Evolutionary conservation across 2,797 vertebrate genomes (phyloP).

Genomic region (Smutsia gigantea): DNA sequence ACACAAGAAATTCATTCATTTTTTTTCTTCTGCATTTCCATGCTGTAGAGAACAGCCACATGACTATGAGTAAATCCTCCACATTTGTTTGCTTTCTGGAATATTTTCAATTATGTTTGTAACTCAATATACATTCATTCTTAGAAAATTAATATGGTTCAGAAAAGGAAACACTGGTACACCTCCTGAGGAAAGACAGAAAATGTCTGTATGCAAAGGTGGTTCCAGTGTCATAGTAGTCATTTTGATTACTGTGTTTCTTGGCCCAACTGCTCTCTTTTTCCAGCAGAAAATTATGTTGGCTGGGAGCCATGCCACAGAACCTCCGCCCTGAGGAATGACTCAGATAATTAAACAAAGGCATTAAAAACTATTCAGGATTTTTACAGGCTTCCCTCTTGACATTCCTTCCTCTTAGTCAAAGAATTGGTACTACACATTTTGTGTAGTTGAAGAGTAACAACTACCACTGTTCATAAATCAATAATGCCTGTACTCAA

Average conservation of each 20-base stretch:
- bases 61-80: background rate
- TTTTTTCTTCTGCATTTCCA: background rate
- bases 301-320: slow-evolving; percentile 38
- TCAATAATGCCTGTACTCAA: background rate
- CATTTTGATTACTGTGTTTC: slow-evolving; percentile 24
- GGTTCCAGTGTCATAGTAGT: background rate
- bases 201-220: background rate
- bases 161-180: background rate
- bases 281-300: slow-evolving; percentile 36
- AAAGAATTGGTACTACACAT: slow-evolving; percentile 25
- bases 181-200: background rate
- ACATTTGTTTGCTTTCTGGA: background rate
- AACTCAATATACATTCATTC: slow-evolving; percentile 10
- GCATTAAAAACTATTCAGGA: slow-evolving; percentile 33
- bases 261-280: slow-evolving; percentile 25
- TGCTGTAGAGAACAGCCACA: background rate
- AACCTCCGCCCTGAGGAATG: slow-evolving; percentile 41
- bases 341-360: slow-evolving; percentile 60
- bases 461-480: slow-evolving; percentile 34
- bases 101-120: background rate
- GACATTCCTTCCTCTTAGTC: background rate
- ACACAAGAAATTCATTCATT: background rate
- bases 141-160: slow-evolving; percentile 9
- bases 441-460: slow-evolving; percentile 1
- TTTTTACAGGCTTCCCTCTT: slow-evolving; percentile 46